Base-by-base conservation (phyloP, 2,888 invertebrate genomes). In the Troilus luridus region DNA sequence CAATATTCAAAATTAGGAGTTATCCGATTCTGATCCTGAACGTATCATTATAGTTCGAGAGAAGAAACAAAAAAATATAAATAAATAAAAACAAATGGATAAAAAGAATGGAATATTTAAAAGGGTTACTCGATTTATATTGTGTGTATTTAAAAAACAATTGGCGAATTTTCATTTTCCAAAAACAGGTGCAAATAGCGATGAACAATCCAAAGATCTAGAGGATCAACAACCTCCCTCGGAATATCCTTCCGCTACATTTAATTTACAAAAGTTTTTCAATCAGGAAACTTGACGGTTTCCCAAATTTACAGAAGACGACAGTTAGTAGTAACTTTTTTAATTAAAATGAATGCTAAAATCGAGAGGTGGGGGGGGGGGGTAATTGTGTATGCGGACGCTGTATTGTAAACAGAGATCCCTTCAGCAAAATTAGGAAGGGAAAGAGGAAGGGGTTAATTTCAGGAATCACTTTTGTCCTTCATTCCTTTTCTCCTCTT, bases 191-290 rank as follows among this genome's bases (percentile, higher is more conserved):
- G 17, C 7, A 77, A 77, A 41, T 77, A 41, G 41, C 17, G 27
- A 41, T 14, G 85, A 58, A 85, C 85, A 85, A 85, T 85, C 58
- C 9, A 58, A 85, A 85, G 56, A 85, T 58, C 85, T 85, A 12
- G 21, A 85, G 85, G 56, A 21, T n/a, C 54, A 56, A 54, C 12
- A 41, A 85, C 21, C 9, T 56, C 85, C 8, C 7, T 10, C 56
- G 12, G 21, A 85, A 56, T 56, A 56, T 85, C 56, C 85, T 85
- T 85, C 85, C 54, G 85, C 85, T 85, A 85, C 85, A 56, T 85
- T 85, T 56, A 58, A 85, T 58, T 85, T 85, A 85, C 72, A 77
- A 85, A 85, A 85, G 85, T 85, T 85, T 85, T 85, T 85, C 85
- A 85, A 85, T 85, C 85, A 85, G 10, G 85, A n/a, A n/a, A 56